Conservation (phyloP, 2,888 invertebrate species). For the Polydesmus complanatus region DNA sequence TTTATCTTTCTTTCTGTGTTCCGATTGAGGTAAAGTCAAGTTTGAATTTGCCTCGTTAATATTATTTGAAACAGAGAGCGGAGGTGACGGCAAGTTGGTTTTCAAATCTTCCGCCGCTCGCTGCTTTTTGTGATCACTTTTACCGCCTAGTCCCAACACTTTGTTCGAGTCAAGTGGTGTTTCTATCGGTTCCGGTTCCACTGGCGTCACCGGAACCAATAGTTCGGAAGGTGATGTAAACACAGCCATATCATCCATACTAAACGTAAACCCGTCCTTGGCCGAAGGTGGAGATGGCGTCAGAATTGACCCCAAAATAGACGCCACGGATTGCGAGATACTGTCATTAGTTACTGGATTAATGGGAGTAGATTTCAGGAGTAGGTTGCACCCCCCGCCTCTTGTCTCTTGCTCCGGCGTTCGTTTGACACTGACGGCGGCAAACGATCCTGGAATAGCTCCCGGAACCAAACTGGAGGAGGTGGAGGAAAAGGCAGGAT, state of each 20-base stretch:
- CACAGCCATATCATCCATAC: not conserved
- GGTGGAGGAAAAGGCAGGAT: not conserved
- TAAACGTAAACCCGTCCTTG: not conserved
- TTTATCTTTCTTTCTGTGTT: not conserved
- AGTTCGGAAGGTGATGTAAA: not conserved
- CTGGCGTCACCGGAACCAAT: not conserved
- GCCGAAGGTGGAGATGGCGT: conserved; percentile 7
- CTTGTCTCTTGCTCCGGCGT: not conserved
- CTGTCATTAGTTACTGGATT: not conserved
- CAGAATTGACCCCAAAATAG: too few relatives aligned
- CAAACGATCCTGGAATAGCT: not conserved
- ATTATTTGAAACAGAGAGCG: too few relatives aligned
- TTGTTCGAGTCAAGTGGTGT: not conserved
- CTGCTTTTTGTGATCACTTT: not conserved
- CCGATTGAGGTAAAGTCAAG: not conserved
- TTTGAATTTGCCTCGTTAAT: not conserved
- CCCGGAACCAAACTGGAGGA: not conserved
- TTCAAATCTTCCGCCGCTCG: not conserved
- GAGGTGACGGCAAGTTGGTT: not conserved
- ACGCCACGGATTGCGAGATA: too few relatives aligned
- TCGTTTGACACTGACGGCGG: not conserved
- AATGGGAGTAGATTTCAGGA: too few relatives aligned
- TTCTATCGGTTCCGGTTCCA: not conserved
- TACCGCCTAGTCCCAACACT: not conserved
- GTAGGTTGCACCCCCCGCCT: too few relatives aligned